Conservation (phyloP, 2,113 vertebrate genomes). For the Nibea coibor region DNA sequence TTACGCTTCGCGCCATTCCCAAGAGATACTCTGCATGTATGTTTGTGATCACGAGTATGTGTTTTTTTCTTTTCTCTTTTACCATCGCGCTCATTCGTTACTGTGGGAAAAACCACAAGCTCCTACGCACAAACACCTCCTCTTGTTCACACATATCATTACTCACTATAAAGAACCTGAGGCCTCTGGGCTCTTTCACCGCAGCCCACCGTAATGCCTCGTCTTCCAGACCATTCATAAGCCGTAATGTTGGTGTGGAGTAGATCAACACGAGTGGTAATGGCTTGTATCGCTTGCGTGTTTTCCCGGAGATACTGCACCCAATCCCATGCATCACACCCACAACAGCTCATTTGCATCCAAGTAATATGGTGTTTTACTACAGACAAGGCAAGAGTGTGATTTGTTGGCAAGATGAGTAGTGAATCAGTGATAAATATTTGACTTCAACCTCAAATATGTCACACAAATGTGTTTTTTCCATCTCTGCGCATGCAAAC, state of each 20-base stretch:
- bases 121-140: not conserved
- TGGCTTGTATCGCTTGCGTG: constrained; percentile 25
- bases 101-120: constrained; percentile 30
- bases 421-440: constrained; percentile 57
- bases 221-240: constrained; percentile 58
- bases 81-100: not conserved
- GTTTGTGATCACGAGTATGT: constrained; percentile 18
- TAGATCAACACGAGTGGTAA: constrained; percentile 53
- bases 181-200: constrained; percentile 40
- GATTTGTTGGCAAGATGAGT: constrained; percentile 58
- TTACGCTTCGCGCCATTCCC: constrained; percentile 28
- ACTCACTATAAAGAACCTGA: constrained; percentile 33
- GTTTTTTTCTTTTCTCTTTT: not conserved
- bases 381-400: constrained; percentile 37
- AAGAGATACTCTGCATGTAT: not conserved
- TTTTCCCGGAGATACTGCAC: constrained; percentile 40
- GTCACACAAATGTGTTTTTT: constrained; percentile 41
- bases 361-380: constrained; percentile 37
- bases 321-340: constrained; percentile 53
- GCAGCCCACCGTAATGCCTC: constrained; percentile 37
- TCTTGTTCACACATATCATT: constrained; percentile 31
- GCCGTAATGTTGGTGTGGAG: constrained; percentile 46
- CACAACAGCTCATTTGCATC: constrained; percentile 67
- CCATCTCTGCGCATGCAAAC: constrained; percentile 5
- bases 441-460: constrained; percentile 46